These are phyloP conservation scores for Theristicus caerulescens DNA, from an alignment of 2,113 vertebrate species.

Conservation along the genomic window DNA sequence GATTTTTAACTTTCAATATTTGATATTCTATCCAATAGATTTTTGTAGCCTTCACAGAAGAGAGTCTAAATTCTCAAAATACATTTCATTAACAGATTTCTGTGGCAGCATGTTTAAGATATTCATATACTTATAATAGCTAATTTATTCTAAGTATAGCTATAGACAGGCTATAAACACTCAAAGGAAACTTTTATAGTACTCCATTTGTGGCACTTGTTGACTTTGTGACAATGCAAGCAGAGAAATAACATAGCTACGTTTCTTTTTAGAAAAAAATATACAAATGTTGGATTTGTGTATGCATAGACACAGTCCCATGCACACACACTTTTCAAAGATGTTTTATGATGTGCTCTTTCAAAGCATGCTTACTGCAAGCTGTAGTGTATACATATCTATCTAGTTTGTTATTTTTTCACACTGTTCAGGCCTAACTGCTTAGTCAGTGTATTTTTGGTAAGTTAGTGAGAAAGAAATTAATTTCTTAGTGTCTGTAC, in stretches of 20 bases:
- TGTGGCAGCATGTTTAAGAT: neutral
- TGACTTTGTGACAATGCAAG: neutral
- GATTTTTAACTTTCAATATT: neutral
- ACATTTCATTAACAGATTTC: neutral
- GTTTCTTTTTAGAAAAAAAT: neutral
- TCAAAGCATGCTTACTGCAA: neutral
- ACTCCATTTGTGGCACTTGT: neutral
- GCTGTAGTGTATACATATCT: neutral
- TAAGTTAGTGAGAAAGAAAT: neutral
- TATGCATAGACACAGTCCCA: neutral
- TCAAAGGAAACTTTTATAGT: neutral
- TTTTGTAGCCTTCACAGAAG: neutral
- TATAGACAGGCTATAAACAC: neutral
- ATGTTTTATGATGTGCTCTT: neutral
- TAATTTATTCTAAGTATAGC: neutral
- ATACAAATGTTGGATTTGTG: neutral
- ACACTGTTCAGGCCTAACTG: neutral
- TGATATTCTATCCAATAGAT: neutral
- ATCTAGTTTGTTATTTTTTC: neutral
- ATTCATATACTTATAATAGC: neutral
- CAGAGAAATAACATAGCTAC: neutral
- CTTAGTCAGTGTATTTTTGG: neutral
- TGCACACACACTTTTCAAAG: neutral
- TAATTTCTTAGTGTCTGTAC: neutral
- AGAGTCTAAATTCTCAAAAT: neutral